A percentile compares a stretch with the other conserved stretches of the same genome.
phyloP scores from a whole-genome alignment of 92 coral and sea anemone species.

The Phymanthus crucifer region DNA sequence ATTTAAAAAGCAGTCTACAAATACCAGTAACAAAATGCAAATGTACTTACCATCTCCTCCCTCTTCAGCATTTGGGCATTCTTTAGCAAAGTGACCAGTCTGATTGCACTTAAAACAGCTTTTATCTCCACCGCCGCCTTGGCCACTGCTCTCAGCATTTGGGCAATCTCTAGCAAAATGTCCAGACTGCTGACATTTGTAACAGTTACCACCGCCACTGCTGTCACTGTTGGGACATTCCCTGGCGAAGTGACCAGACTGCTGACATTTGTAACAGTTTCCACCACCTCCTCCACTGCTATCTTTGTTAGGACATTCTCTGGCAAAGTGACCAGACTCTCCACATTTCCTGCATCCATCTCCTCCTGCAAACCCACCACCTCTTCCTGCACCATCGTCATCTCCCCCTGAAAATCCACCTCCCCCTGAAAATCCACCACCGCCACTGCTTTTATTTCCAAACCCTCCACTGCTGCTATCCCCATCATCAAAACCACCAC shows the following conservation, averaged over 20 bases:
- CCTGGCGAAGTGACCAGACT: constrained; percentile 78
- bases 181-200: constrained; percentile 64
- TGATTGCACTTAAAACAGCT: constrained; percentile 61
- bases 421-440: constrained; percentile 50
- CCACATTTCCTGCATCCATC: constrained; percentile 60
- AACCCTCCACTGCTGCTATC: constrained; percentile 42
- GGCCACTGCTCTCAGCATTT: constrained; percentile 16
- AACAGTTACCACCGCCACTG: constrained; percentile 56
- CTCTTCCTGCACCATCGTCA: constrained; percentile 30
- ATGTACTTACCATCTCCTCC: constrained; percentile 53
- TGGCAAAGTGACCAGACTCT: constrained; percentile 68
- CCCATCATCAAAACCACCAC: constrained; percentile 45
- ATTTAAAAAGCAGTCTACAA: too few relatives aligned
- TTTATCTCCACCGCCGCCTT: constrained; percentile 49
- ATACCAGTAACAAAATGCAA: background rate
- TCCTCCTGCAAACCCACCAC: constrained; percentile 53
- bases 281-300: constrained; percentile 38
- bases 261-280: constrained; percentile 59
- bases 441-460: constrained; percentile 10
- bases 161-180: constrained; percentile 85
- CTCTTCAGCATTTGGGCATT: constrained; percentile 58
- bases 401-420: constrained; percentile 29
- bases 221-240: constrained; percentile 54
- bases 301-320: constrained; percentile 61
- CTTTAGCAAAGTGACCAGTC: constrained; percentile 78